phyloP scores from a whole-genome alignment of 2,888 invertebrate genomes.

The Agapostemon virescens region DNA sequence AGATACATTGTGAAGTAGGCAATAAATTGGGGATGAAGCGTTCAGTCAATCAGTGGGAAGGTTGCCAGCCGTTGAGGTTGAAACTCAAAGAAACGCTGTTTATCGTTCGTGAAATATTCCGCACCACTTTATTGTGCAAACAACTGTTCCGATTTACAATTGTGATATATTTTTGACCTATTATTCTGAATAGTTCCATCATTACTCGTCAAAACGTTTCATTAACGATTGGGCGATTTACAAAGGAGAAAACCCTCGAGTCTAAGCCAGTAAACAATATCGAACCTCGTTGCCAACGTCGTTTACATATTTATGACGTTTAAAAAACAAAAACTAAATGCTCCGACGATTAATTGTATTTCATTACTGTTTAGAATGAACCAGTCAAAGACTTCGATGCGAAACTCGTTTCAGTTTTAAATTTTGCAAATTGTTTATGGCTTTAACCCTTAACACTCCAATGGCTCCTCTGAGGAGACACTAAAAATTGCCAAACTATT shows the following conservation, averaged over 20 bases:
- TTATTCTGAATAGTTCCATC: neutral
- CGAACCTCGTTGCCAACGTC: neutral
- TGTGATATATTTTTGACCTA: neutral
- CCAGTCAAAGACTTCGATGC: too few relatives aligned
- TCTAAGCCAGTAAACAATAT: neutral
- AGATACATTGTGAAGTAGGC: constrained; percentile 26
- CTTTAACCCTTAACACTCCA: too few relatives aligned
- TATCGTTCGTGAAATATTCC: constrained; percentile 46
- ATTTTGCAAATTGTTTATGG: neutral
- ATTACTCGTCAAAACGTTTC: neutral
- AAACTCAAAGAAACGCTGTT: constrained; percentile 51
- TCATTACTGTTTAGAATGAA: neutral
- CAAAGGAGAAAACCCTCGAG: neutral
- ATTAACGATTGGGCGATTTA: neutral
- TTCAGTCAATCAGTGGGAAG: constrained; percentile 44
- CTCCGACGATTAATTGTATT: neutral
- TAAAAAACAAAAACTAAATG: neutral
- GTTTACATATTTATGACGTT: neutral
- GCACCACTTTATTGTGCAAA: constrained; percentile 40
- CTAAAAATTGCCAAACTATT: too few relatives aligned
- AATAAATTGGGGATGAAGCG: constrained; percentile 51
- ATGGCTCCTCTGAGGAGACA: too few relatives aligned
- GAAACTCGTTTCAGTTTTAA: too few relatives aligned
- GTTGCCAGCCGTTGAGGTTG: constrained; percentile 31
- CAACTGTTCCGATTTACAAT: constrained; percentile 3